Percentiles rank a stretch among this genome's conserved stretches.
Conservation (phyloP, 2,113 vertebrate genomes). For the Petrocephalus microphthalmus region DNA sequence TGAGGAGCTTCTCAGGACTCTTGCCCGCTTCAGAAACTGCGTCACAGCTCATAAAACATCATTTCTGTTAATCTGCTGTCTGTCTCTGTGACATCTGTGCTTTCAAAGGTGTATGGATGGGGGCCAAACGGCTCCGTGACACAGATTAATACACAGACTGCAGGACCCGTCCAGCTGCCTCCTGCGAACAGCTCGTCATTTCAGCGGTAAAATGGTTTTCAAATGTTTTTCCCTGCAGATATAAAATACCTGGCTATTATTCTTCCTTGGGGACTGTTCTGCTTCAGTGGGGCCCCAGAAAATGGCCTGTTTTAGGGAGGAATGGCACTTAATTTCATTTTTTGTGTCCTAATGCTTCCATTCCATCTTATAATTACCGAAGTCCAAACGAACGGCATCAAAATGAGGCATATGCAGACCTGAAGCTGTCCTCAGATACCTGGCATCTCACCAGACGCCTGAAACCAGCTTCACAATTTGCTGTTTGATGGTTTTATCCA, state of each 20-base stretch:
- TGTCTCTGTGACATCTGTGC: slow-evolving; percentile 4
- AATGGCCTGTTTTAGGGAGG: neutral
- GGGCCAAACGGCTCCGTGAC: neutral
- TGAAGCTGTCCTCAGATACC: neutral
- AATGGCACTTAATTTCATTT: neutral
- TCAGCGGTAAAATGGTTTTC: slow-evolving; percentile 10
- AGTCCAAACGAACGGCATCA: neutral
- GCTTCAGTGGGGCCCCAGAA: neutral
- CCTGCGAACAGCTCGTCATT: neutral
- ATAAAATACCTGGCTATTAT: slow-evolving; percentile 3
- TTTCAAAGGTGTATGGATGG: neutral
- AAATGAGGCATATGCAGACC: neutral
- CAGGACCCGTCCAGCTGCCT: neutral
- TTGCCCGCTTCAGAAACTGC: neutral
- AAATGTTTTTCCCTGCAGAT: slow-evolving; percentile 4
- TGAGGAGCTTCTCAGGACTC: neutral
- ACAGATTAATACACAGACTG: neutral
- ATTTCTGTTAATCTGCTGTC: slow-evolving; percentile 5
- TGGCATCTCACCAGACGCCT: neutral
- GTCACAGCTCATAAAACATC: neutral
- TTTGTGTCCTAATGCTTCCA: neutral
- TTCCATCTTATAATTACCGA: neutral
- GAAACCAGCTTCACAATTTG: neutral
- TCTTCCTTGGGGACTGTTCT: neutral
- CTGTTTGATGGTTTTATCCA: neutral